Conservation (phyloP, 2,797 vertebrate species). For the Cheirogaleus major region DNA sequence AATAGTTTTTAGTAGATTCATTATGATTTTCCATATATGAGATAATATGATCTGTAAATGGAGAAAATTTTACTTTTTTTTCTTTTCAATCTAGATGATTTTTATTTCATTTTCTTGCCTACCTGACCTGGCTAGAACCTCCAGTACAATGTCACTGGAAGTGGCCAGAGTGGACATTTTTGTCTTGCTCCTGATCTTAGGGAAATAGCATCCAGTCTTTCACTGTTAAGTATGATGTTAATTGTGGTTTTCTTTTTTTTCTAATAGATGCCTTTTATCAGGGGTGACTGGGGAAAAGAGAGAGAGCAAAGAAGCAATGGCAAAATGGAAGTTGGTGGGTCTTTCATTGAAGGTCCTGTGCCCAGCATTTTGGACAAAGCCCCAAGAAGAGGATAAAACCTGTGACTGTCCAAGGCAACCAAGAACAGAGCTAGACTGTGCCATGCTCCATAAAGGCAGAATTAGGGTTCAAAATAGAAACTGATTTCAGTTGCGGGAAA, state of each 20-base stretch:
- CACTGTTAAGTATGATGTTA: neutral
- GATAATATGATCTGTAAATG: neutral
- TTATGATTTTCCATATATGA: slow-evolving; percentile 26
- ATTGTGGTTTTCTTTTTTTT: neutral
- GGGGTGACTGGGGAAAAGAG: neutral
- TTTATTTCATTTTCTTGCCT: neutral
- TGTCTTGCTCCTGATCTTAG: neutral
- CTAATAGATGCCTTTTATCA: neutral
- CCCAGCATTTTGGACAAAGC: neutral
- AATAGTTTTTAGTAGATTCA: neutral
- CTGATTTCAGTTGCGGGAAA: neutral
- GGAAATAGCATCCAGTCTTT: neutral
- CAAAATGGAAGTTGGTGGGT: neutral
- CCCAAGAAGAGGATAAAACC: neutral
- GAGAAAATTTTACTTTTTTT: neutral
- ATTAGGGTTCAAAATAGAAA: neutral
- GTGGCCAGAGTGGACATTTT: neutral
- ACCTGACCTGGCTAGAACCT: neutral
- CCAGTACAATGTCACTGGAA: neutral
- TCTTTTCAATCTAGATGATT: slow-evolving; percentile 9
- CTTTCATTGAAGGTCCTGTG: neutral
- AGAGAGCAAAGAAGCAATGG: neutral
- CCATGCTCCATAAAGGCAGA: neutral
- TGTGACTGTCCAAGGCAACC: neutral
- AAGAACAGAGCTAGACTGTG: neutral